Conservation (phyloP, 2,888 invertebrate species). For the Scelioninae gen. 2 region DNA sequence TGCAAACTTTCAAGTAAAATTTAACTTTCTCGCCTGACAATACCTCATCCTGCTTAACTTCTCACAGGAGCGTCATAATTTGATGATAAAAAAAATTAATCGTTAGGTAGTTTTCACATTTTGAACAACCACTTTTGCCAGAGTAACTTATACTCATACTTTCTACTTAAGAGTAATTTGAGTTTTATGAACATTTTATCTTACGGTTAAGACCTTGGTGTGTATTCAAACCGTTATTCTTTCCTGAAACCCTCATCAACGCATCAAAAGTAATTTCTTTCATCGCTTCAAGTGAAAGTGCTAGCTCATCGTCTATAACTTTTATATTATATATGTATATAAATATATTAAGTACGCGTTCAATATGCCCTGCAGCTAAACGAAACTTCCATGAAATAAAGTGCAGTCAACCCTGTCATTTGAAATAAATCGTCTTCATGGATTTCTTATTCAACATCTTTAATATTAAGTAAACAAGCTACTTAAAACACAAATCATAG, state of each 20-base stretch:
- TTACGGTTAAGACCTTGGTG: slow-evolving; percentile 31
- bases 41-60: slow-evolving; percentile 28
- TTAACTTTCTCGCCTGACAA: slow-evolving; percentile 17
- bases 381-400: slow-evolving; percentile 16
- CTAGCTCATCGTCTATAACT: slow-evolving; percentile 51
- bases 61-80: slow-evolving; percentile 16
- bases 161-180: slow-evolving; percentile 51
- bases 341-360: slow-evolving; percentile 39
- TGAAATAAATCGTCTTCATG: slow-evolving; percentile 4
- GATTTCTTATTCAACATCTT: not conserved
- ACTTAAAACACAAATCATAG: too few species aligned
- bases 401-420: slow-evolving; percentile 24
- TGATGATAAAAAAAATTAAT: slow-evolving; percentile 27
- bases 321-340: slow-evolving; percentile 41
- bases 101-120: slow-evolving; percentile 44
- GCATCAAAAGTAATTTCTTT: slow-evolving; percentile 62
- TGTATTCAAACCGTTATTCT: slow-evolving; percentile 53
- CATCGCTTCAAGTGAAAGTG: slow-evolving; percentile 64
- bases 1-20: slow-evolving; percentile 14
- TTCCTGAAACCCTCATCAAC: slow-evolving; percentile 40
- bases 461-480: too few species aligned
- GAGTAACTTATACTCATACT: slow-evolving; percentile 38
- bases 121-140: slow-evolving; percentile 29
- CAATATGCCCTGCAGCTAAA: slow-evolving; percentile 36
- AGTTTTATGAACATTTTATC: slow-evolving; percentile 55